Conservation (phyloP, 2,113 vertebrate genomes). For the Fulmarus glacialis region DNA sequence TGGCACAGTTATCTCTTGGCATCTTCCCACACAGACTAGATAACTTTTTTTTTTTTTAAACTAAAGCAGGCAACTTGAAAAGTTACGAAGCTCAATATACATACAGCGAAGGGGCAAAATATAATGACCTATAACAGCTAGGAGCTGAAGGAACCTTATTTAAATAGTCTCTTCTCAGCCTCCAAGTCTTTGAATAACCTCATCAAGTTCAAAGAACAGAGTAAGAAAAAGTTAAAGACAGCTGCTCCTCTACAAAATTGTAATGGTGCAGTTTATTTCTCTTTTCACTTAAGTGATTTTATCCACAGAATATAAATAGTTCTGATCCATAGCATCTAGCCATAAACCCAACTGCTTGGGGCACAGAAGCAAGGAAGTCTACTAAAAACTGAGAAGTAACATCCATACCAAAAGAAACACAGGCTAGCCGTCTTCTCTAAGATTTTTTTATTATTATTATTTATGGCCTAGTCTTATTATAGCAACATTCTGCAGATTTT, state of each 20-base stretch:
- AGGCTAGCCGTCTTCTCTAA: background rate
- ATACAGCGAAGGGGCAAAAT: background rate
- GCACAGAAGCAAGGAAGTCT: background rate
- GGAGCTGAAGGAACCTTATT: background rate
- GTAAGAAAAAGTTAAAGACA: background rate
- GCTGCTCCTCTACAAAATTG: background rate
- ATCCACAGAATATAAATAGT: background rate
- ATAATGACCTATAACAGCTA: background rate
- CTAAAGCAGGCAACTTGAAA: background rate
- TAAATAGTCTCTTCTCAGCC: background rate
- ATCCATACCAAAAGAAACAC: background rate
- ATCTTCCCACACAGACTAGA: background rate
- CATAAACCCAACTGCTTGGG: background rate
- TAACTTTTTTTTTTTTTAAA: background rate
- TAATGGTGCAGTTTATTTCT: background rate
- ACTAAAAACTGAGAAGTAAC: background rate
- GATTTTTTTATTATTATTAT: background rate
- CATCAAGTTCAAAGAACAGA: background rate
- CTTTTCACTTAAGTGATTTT: background rate
- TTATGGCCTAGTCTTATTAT: background rate
- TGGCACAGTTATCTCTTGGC: background rate
- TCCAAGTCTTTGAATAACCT: background rate
- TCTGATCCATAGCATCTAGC: background rate
- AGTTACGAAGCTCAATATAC: background rate
- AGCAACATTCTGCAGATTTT: background rate